Conservation (phyloP, 2,113 vertebrate genomes). For the Triplophysa tibetana region DNA sequence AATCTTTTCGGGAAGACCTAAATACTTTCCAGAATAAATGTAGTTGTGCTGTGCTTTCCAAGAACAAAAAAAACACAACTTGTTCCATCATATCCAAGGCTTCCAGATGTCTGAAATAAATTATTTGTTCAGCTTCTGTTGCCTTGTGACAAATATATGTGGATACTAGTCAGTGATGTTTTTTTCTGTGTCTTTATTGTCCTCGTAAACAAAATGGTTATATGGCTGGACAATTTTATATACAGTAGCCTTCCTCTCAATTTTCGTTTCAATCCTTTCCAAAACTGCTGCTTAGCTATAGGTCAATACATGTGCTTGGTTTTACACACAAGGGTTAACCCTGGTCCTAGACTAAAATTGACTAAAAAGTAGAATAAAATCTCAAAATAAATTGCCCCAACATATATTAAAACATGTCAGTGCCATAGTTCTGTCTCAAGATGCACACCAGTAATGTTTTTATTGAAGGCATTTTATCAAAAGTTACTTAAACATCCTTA, state of each 20-base stretch:
- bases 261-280: too few relatives aligned
- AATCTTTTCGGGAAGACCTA: conserved; percentile 20
- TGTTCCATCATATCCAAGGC: conserved; percentile 48
- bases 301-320: too few relatives aligned
- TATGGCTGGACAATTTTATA: background rate
- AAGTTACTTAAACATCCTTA: too few relatives aligned
- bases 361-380: too few relatives aligned
- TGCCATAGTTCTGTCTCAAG: too few relatives aligned
- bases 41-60: conserved; percentile 33
- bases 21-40: conserved; percentile 14
- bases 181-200: background rate
- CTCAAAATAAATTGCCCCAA: too few relatives aligned
- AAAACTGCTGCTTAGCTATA: background rate
- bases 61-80: conserved; percentile 27
- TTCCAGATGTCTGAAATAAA: conserved; percentile 63
- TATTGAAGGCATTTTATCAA: too few relatives aligned
- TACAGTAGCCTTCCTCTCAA: background rate
- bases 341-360: too few relatives aligned
- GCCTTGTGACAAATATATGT: background rate
- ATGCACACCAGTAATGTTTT: too few relatives aligned
- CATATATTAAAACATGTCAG: too few relatives aligned
- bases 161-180: background rate
- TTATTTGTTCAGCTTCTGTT: conserved; percentile 62
- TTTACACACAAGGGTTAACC: too few relatives aligned
- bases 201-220: background rate